Conservation (phyloP, 2,113 vertebrate species). For the Nycticebus coucang region DNA sequence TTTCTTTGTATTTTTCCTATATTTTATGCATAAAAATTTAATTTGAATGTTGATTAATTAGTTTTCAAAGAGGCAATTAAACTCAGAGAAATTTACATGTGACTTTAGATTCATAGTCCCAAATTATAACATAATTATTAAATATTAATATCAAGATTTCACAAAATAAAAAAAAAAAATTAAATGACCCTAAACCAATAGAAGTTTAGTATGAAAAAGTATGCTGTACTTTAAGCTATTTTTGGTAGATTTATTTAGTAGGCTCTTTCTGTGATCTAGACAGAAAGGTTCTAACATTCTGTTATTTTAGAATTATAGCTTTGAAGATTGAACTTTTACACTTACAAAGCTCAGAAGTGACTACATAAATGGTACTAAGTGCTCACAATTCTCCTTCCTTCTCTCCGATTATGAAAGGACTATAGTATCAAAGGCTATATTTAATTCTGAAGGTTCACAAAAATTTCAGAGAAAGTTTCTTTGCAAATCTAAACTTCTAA, state of each 20-base stretch:
- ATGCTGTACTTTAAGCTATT: not conserved
- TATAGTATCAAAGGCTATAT: not conserved
- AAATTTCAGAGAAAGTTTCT: conserved; percentile 16
- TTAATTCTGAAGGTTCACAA: conserved; percentile 1
- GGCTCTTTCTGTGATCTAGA: not conserved
- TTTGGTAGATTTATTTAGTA: conserved; percentile 18
- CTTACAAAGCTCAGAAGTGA: conserved; percentile 3
- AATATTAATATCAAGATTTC: conserved; percentile 32
- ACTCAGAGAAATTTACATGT: not conserved
- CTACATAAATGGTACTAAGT: not conserved
- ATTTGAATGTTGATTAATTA: conserved; percentile 36
- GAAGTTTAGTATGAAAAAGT: not conserved
- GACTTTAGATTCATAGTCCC: not conserved
- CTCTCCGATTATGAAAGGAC: conserved; percentile 23
- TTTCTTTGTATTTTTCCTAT: not conserved
- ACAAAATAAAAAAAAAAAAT: not conserved
- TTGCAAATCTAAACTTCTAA: conserved; percentile 29
- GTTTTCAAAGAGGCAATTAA: not conserved
- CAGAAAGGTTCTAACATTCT: not conserved
- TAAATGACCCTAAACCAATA: not conserved
- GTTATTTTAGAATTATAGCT: conserved; percentile 34
- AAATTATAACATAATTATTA: conserved; percentile 27
- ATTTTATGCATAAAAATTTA: conserved; percentile 18
- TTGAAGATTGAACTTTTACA: conserved; percentile 28
- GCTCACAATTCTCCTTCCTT: not conserved